These are phyloP conservation scores for Drosophila fuyamai DNA, from an alignment of 1,140 invertebrate species.

Conservation along the genomic window DNA sequence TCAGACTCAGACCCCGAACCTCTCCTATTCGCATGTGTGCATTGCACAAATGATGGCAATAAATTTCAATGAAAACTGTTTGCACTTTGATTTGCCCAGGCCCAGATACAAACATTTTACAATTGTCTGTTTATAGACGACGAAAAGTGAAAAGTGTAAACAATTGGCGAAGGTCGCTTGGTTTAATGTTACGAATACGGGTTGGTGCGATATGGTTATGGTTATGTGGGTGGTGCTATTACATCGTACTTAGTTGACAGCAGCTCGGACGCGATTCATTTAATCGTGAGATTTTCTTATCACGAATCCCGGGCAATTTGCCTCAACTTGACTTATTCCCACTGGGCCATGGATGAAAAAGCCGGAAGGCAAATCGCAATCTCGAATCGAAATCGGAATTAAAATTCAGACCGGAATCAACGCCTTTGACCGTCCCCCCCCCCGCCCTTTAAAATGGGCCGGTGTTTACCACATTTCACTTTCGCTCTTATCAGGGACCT, in stretches of 20 bases:
- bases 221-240: constrained; percentile 1
- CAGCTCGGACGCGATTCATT: neutral
- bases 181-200: too few relatives aligned
- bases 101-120: neutral
- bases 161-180: constrained; percentile 29
- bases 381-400: neutral
- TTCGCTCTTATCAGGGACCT: constrained; percentile 38
- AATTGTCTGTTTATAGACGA: neutral
- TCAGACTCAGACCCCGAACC: constrained; percentile 8
- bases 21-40: neutral
- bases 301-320: constrained; percentile 13
- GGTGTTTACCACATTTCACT: constrained; percentile 38
- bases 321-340: constrained; percentile 6
- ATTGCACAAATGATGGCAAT: constrained; percentile 54
- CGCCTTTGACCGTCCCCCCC: constrained; percentile 1
- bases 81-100: constrained; percentile 65
- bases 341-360: constrained; percentile 15
- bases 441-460: neutral
- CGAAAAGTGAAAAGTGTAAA: constrained; percentile 60
- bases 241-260: neutral
- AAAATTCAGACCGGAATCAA: too few relatives aligned
- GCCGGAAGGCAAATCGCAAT: neutral
- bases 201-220: neutral
- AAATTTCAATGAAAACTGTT: constrained; percentile 72
- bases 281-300: constrained; percentile 19